phyloP scores from a whole-genome alignment of 2,888 invertebrate genomes.

The Hypselothyrea guttata region DNA sequence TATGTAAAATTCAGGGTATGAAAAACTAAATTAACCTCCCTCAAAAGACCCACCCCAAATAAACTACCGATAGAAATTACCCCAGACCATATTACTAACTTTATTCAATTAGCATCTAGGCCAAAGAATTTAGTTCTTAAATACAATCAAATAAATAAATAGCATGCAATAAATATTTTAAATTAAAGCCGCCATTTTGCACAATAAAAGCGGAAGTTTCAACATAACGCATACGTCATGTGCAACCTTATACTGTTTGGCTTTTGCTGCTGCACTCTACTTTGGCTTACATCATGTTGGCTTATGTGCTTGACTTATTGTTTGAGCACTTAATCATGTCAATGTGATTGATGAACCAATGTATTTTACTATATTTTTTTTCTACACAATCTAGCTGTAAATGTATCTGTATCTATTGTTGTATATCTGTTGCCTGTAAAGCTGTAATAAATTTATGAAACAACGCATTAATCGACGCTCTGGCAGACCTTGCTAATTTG shows the following conservation, averaged over 20 bases:
- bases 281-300: slow-evolving; percentile 20
- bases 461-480: slow-evolving; percentile 20
- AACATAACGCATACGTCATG: slow-evolving; percentile 26
- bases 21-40: too few relatives aligned
- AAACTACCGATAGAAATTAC: too few relatives aligned
- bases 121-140: too few relatives aligned
- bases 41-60: too few relatives aligned
- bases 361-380: slow-evolving; percentile 6
- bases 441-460: slow-evolving; percentile 57
- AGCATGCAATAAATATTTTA: too few relatives aligned
- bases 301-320: slow-evolving; percentile 26
- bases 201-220: neutral
- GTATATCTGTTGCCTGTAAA: slow-evolving; percentile 27
- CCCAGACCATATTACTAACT: too few relatives aligned
- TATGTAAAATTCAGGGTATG: neutral
- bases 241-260: neutral
- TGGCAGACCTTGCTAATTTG: slow-evolving; percentile 47
- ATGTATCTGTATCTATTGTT: slow-evolving; percentile 10
- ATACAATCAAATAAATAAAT: too few relatives aligned
- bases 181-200: neutral
- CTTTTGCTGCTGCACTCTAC: neutral
- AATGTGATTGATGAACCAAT: slow-evolving; percentile 50
- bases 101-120: too few relatives aligned
- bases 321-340: slow-evolving; percentile 12
- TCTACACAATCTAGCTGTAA: neutral